These are phyloP conservation scores for Apodemus agrarius DNA, from an alignment of 2,797 vertebrate genomes.

Conservation along the genomic window DNA sequence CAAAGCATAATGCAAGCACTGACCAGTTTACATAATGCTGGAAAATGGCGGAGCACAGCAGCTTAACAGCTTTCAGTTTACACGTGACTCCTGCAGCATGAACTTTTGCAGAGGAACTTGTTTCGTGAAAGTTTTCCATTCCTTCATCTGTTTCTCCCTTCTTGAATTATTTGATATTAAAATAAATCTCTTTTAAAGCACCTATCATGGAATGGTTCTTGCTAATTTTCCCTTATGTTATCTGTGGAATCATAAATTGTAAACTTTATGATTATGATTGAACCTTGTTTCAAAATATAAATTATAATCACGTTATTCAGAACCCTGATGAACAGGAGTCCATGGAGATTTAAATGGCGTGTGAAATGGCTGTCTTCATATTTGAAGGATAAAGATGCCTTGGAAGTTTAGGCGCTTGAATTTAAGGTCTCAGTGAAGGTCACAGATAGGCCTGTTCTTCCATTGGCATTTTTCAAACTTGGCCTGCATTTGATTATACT, in stretches of 20 bases:
- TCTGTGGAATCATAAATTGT: neutral
- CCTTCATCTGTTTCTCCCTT: neutral
- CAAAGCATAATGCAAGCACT: neutral
- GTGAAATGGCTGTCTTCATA: neutral
- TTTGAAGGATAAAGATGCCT: neutral
- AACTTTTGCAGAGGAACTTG: neutral
- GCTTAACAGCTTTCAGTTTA: slow-evolving; percentile 20
- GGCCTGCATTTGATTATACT: neutral
- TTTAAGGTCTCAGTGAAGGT: neutral
- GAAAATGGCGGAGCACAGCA: neutral
- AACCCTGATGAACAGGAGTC: neutral
- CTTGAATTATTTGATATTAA: slow-evolving; percentile 35
- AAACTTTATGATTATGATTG: neutral
- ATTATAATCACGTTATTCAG: slow-evolving; percentile 2
- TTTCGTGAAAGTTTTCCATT: neutral
- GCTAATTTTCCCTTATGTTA: slow-evolving; percentile 1
- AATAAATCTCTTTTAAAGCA: slow-evolving; percentile 28
- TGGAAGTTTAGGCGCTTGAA: neutral
- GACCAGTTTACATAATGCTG: neutral
- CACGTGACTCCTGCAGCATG: slow-evolving; percentile 10
- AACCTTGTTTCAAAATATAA: slow-evolving; percentile 16
- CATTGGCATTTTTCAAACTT: neutral
- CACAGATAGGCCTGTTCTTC: neutral
- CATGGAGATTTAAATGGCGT: neutral
- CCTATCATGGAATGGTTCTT: neutral